Evolutionary conservation across 2,797 vertebrate genomes (phyloP).

Genomic region (Aplochiton taeniatus): DNA sequence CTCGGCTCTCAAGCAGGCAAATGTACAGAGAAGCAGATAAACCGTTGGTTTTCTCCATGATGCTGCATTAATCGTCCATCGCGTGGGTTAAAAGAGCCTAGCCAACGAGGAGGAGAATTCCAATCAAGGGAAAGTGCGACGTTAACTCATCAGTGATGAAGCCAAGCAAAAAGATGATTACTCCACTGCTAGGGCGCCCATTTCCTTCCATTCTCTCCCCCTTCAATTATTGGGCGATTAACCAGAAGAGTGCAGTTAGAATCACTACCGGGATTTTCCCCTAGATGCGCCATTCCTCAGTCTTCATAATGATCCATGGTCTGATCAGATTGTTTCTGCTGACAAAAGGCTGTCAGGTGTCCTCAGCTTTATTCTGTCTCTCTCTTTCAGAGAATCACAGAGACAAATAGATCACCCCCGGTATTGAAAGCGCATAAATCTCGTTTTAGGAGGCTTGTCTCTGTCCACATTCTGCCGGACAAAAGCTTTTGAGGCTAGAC

Average conservation of each 20-base stretch:
- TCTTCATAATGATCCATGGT: slow-evolving; percentile 78
- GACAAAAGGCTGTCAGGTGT: slow-evolving; percentile 69
- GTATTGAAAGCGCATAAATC: slow-evolving; percentile 78
- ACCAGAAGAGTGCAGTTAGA: slow-evolving; percentile 31
- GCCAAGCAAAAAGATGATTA: slow-evolving; percentile 66
- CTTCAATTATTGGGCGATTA: slow-evolving; percentile 59
- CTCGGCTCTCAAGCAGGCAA: slow-evolving; percentile 32
- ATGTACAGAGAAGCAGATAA: slow-evolving; percentile 48
- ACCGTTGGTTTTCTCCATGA: slow-evolving; percentile 41
- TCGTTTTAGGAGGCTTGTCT: slow-evolving; percentile 73
- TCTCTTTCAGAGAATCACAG: slow-evolving; percentile 77
- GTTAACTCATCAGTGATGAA: slow-evolving; percentile 64
- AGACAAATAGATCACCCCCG: slow-evolving; percentile 67
- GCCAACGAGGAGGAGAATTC: slow-evolving; percentile 59
- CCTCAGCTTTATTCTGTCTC: slow-evolving; percentile 71
- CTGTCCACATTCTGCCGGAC: slow-evolving; percentile 63
- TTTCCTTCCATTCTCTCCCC: slow-evolving; percentile 46
- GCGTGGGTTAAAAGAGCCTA: slow-evolving; percentile 59
- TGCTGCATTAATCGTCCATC: slow-evolving; percentile 59
- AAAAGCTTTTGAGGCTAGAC: slow-evolving; percentile 53
- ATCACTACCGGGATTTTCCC: slow-evolving; percentile 36
- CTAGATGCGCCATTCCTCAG: slow-evolving; percentile 60
- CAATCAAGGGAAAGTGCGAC: slow-evolving; percentile 60
- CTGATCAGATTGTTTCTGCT: slow-evolving; percentile 70
- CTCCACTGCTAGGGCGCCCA: slow-evolving; percentile 51